Base-by-base conservation (phyloP, 2,888 invertebrate genomes). In the Helicoverpa assulta region DNA sequence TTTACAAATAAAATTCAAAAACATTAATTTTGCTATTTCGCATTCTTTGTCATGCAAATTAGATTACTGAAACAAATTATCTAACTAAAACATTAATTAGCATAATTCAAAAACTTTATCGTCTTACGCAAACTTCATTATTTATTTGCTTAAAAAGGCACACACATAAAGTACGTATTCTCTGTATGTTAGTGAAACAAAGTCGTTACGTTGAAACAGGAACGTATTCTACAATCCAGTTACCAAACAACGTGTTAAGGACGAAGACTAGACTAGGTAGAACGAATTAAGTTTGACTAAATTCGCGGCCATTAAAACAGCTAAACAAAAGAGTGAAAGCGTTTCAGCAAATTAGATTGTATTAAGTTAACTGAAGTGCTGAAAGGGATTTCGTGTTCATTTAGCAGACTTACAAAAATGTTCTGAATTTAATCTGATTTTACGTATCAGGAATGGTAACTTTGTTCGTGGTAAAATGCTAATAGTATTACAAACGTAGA, bases 231-330 rank as follows among this genome's bases (percentile, higher is more conserved):
- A 78, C 72, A 80, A 85, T 85, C 67, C 70, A 84, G 86, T 88
- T 87, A 87, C 84, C 86, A 86, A 89, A 89, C 86, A 90, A 77
- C 82, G 85, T 85, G 85, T 86, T 88, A 88, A 88, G 83, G 83
- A 86, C 86, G 73, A 78, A 82, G 81, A 87, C 85, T 85, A 80
- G 81, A 84, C 85, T 84, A 83, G 84, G 85, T 85, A 86, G 76
- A 64, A 72, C 57, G 19, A 76, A 76, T 78, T 67, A 78, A 70
- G 71, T 72, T 72, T 57, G 64, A 86, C 87, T 82, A 85, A 88
- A 89, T 86, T 90, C 79, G 64, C 57, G 82, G 86, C 88, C 81
- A 82, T 69, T 73, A 78, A 78, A 70, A 63, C 40, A 18, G 53
- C 53, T 58, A 29, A 7, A 53, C 52, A 56, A 53, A 75, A 76